Evolutionary conservation across 2,888 invertebrate genomes (phyloP).

Genomic region (Temnothorax unifasciatus): DNA sequence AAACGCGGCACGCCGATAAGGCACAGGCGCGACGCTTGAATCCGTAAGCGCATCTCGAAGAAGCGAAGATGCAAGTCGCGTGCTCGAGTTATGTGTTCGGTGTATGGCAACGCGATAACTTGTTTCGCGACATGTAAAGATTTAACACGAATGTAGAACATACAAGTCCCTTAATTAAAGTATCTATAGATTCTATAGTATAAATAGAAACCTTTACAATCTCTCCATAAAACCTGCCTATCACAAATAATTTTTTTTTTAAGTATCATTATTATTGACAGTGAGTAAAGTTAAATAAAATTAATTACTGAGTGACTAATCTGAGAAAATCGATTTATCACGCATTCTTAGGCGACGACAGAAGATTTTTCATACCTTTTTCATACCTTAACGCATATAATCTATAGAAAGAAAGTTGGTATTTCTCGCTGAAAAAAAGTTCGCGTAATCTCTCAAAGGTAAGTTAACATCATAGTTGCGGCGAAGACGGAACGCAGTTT

Average conservation of each 20-base stretch:
- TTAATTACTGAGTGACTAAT: not conserved
- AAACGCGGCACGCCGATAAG: conserved; percentile 56
- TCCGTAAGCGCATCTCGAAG: conserved; percentile 51
- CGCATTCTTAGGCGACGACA: not conserved
- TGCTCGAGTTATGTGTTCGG: conserved; percentile 44
- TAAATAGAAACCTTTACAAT: not conserved
- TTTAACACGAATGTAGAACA: conserved; percentile 32
- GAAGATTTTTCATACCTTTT: not conserved
- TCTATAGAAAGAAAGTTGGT: not conserved
- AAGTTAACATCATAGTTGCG: not conserved
- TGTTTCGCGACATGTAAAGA: conserved; percentile 48
- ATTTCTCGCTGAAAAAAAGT: not conserved
- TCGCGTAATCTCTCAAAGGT: not conserved
- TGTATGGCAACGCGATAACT: conserved; percentile 40
- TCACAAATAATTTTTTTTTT: not conserved
- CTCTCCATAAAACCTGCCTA: not conserved
- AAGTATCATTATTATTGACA: not conserved
- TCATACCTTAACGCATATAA: not conserved
- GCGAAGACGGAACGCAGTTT: not conserved
- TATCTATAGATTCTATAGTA: not conserved
- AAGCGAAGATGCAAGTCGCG: conserved; percentile 52
- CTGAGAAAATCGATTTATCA: not conserved
- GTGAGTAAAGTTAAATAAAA: not conserved
- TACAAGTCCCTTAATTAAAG: not conserved
- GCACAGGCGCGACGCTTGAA: conserved; percentile 30